Evolutionary conservation across 2,113 vertebrate species (phyloP).

Genomic region (Myotis lucifugus): DNA sequence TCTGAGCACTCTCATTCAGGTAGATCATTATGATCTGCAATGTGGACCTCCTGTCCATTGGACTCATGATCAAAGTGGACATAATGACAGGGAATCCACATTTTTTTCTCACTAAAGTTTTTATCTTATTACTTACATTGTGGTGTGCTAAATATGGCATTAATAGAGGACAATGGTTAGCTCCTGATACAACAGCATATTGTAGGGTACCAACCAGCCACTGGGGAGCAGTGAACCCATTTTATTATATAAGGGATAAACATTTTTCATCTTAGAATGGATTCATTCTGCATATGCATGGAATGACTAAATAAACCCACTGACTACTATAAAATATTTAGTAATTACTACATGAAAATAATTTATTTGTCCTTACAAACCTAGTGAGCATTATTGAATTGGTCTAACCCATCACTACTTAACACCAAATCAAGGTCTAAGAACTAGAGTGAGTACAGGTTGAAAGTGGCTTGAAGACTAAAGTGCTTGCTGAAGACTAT

Average conservation of each 20-base stretch:
- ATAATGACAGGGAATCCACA: neutral
- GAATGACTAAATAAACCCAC: neutral
- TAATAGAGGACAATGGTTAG: neutral
- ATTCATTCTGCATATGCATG: neutral
- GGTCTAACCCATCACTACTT: neutral
- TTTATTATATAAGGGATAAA: neutral
- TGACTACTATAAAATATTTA: neutral
- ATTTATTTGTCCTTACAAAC: neutral
- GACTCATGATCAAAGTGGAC: neutral
- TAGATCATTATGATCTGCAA: neutral
- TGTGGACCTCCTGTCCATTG: neutral
- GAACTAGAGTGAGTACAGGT: neutral
- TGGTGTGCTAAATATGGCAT: neutral
- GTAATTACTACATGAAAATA: neutral
- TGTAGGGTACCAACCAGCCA: neutral
- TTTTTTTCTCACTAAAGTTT: neutral
- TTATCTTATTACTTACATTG: neutral
- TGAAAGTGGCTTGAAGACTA: neutral
- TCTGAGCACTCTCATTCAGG: neutral
- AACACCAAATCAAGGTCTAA: neutral
- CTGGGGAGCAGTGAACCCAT: neutral
- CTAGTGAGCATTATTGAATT: neutral
- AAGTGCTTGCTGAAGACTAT: neutral
- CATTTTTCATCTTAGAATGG: neutral
- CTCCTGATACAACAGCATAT: neutral